These are phyloP conservation scores for Anoncus sp. DNA, from an alignment of 2,888 invertebrate genomes.

Conservation along the genomic window DNA sequence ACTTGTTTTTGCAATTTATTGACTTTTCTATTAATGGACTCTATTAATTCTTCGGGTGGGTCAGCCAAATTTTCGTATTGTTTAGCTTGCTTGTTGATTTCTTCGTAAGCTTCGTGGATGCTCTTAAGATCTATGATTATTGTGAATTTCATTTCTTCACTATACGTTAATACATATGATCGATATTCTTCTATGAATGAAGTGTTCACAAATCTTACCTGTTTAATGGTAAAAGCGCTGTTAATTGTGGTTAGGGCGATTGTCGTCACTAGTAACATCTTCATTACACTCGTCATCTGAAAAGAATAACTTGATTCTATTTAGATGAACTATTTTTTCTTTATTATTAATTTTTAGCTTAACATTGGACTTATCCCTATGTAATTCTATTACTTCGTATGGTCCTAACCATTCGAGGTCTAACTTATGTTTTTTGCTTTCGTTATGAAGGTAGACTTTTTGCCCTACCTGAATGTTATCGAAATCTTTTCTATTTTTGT, in stretches of 20 bases:
- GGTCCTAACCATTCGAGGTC: conserved; percentile 50
- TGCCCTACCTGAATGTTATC: conserved; percentile 30
- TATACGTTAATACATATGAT: conserved; percentile 37
- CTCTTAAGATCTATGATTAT: conserved; percentile 45
- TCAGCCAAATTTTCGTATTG: conserved; percentile 14
- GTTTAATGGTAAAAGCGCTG: conserved; percentile 41
- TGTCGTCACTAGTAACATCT: conserved; percentile 33
- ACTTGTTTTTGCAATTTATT: conserved; percentile 43
- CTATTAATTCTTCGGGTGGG: conserved; percentile 4
- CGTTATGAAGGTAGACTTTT: conserved; percentile 37
- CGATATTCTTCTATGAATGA: conserved; percentile 42
- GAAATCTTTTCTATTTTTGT: conserved; percentile 30
- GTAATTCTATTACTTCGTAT: conserved; percentile 41
- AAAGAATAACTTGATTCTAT: conserved; percentile 42
- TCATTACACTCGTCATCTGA: conserved; percentile 46
- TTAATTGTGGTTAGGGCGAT: conserved; percentile 37
- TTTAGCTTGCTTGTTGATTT: conserved; percentile 19
- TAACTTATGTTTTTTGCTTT: conserved; percentile 45
- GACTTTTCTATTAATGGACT: conserved; percentile 22
- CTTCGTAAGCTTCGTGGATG: conserved; percentile 27
- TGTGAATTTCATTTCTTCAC: conserved; percentile 44
- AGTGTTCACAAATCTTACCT: conserved; percentile 40
- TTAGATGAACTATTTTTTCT: conserved; percentile 40
- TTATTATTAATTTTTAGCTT: conserved; percentile 32
- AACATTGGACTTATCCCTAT: conserved; percentile 36